Evolutionary conservation across 2,888 invertebrate genomes (phyloP), one percentile per base, ranked within the genome.

Genomic region (Lasius platythorax): DNA sequence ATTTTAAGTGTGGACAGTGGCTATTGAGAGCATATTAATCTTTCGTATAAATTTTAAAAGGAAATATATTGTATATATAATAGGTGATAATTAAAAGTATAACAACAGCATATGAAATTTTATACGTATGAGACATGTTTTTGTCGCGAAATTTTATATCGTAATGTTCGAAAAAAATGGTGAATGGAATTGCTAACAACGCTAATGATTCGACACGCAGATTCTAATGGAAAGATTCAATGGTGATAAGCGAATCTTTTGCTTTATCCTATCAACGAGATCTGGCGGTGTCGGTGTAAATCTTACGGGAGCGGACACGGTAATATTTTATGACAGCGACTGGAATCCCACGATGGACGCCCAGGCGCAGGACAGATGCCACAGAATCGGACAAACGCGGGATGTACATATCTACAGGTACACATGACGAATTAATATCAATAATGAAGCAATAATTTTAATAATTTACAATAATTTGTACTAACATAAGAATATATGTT

Each of bases 291-390:
- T 99, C 67, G 99, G 99, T 81, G 98, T 99, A 72, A 99, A 99
- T 96, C 96, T 99, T 90, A 99, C 99, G 50, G 99, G 99, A 89
- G 99, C 99, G 66, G 99, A 99, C 96, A 98, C 99, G 92, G 99
- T 99, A 91, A 98, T 99, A 95, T 99, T 99, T 96, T 99, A 99
- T 95, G 99, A 99, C 96, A 99, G 99, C 87, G 99, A 99, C 96
- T 99, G 99, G 99, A 99, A 99, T 96, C 99, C 99, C 74, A 99
- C 99, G 6, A 99, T 99, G 99, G 99, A 99, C 96, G 99, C 99
- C 86, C 98, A 99, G 95, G 98, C 98, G 88, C 98, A 98, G 95
- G 98, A 98, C 96, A 97, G 99, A 91, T 99, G 99, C 95, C 99
- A 99, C 96, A 97, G 99, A 92, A 99, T 99, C 95, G 99, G 99